Base-by-base conservation (phyloP, 2,113 vertebrate species). In the Ceyx melanurus region DNA sequence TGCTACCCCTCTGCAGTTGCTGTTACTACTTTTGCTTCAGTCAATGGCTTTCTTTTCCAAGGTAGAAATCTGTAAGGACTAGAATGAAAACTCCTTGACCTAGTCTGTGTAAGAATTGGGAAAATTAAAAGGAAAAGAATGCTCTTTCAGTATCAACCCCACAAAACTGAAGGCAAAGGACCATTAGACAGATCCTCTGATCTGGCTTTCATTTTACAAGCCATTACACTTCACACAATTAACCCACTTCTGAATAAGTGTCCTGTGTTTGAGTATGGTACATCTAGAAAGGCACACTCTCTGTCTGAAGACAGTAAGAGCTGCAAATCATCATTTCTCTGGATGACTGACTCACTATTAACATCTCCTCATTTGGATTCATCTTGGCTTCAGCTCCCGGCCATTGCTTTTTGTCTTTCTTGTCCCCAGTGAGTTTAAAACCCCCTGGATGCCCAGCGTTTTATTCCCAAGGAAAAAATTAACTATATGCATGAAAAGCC, bases 351-450 rank as follows among this genome's bases (percentile, higher is more conserved):
- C 40, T 96, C 84, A 51, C 91, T 95, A 90, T 94, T 92, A 92
- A 89, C 92, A 89, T 85, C 54, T 72, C 73, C 88, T 96, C 84
- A 96, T 96, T 96, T 91, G 82, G 89, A 94, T 94, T 94, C 82
- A 13, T 91, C 78, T 91, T 95, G 82, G 91, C 86, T 96, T 90
- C 66, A 8, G 93, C 66, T 92, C 84, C 87, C 61, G 60, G 71
- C 29, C 64, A 66, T 40, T 43, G 60, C 22, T 51, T 95, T 95
- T 92, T 90, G 83, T 87, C 81, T 90, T 77, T 82, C 78, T 82
- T 65, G 35, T 92, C 62, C 60, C 51, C 50, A 51, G n/a, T 51
- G 67, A 25, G 80, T 94, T 90, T 60, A 57, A 86, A 95, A 94
- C n/a, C 7, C 15, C 57, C 35, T 71, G 57, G 16, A 76, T 80